These are phyloP conservation scores for Sepiola atlantica DNA, from an alignment of 2,888 invertebrate species.

Conservation along the genomic window DNA sequence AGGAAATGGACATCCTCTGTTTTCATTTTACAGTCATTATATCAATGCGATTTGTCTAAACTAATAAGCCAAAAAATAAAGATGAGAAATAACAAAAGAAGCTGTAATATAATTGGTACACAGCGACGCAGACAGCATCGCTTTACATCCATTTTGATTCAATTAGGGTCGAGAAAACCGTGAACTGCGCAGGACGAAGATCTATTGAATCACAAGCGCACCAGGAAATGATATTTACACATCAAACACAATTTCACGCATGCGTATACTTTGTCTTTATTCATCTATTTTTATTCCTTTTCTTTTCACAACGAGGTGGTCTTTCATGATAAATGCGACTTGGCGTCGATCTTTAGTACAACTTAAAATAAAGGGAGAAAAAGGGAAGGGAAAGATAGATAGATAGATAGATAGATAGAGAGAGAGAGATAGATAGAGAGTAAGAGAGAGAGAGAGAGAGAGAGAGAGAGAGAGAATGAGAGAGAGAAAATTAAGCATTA, in stretches of 20 bases:
- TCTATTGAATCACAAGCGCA: not conserved
- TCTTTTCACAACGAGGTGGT: not conserved
- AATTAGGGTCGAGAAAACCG: not conserved
- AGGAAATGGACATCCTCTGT: not conserved
- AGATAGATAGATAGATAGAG: too few species aligned
- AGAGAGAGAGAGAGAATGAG: too few species aligned
- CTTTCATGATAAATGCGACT: constrained; percentile 4
- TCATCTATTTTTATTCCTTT: not conserved
- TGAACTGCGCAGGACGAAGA: not conserved
- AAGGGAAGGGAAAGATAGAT: too few species aligned
- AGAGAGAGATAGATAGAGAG: too few species aligned
- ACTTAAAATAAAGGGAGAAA: not conserved
- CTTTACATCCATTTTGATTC: not conserved
- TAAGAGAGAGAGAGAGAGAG: too few species aligned
- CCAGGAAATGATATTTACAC: not conserved
- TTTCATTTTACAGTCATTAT: not conserved
- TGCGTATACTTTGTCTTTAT: not conserved
- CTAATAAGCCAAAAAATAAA: not conserved
- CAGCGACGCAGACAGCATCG: not conserved
- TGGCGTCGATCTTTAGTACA: not conserved
- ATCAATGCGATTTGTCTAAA: not conserved
- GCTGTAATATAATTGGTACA: not conserved
- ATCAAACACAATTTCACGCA: not conserved
- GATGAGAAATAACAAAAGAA: not conserved
- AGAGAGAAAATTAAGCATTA: not conserved